Percentiles rank a stretch among this genome's conserved stretches.
Conservation (phyloP, 92 coral and sea anemone genomes). For the Siderastrea siderea region DNA sequence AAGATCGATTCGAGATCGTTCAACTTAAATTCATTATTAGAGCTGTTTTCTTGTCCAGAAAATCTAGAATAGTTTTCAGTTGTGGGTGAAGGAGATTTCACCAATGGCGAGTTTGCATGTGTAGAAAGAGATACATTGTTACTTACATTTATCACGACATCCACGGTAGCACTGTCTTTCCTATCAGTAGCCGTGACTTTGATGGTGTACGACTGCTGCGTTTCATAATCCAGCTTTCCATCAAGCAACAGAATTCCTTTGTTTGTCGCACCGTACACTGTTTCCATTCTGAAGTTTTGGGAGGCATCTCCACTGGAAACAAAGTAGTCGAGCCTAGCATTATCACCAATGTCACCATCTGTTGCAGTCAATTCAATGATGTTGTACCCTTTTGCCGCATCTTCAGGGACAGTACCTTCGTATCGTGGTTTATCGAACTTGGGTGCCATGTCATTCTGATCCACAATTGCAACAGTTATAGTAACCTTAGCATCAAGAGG, state of each 20-base stretch:
- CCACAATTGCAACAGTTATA: constrained; percentile 78
- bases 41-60: too few relatives aligned
- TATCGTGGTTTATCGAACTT: constrained; percentile 64
- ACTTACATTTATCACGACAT: constrained; percentile 68
- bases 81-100: not conserved
- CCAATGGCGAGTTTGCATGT: not conserved
- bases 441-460: constrained; percentile 90
- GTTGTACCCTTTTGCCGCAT: constrained; percentile 68
- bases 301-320: constrained; percentile 81
- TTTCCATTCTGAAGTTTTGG: constrained; percentile 78
- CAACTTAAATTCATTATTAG: too few relatives aligned
- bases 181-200: constrained; percentile 88
- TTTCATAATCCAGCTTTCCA: constrained; percentile 86
- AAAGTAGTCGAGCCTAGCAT: constrained; percentile 87
- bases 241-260: constrained; percentile 76
- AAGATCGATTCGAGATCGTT: too few relatives aligned
- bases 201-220: constrained; percentile 53
- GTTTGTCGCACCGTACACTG: constrained; percentile 54
- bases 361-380: constrained; percentile 69
- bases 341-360: constrained; percentile 89
- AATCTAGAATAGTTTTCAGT: too few relatives aligned
- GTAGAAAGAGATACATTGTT: not conserved
- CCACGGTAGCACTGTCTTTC: constrained; percentile 69
- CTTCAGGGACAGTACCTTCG: constrained; percentile 74
- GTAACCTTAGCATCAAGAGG: constrained; percentile 49